These are phyloP conservation scores for Bombus vancouverensis DNA, from an alignment of 1,140 invertebrate species.

Conservation along the genomic window DNA sequence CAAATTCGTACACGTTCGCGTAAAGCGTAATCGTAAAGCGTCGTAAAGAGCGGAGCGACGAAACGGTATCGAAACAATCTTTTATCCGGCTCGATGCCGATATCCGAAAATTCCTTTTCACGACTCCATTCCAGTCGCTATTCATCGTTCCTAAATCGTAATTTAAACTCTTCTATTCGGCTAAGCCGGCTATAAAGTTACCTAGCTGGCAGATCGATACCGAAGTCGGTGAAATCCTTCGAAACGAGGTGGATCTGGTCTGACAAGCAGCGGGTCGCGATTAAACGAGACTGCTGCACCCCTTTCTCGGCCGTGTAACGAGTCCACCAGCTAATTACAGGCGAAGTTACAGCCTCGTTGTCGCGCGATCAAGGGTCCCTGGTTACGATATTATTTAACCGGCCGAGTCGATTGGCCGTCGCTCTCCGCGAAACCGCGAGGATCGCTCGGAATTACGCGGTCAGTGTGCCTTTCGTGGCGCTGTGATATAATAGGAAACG, in stretches of 20 bases:
- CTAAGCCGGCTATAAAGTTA: slow-evolving; percentile 3
- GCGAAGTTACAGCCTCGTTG: slow-evolving; percentile 33
- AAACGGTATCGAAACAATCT: neutral
- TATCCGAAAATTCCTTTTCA: neutral
- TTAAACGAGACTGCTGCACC: neutral
- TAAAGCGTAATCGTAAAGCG: neutral
- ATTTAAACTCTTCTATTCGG: slow-evolving; percentile 6
- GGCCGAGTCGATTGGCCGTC: neutral
- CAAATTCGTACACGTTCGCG: no score
- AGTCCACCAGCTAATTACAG: slow-evolving; percentile 11
- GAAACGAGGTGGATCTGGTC: neutral
- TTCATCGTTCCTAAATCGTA: neutral
- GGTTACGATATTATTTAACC: slow-evolving; percentile 29
- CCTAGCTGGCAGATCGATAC: neutral
- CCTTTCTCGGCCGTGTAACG: slow-evolving; percentile 4
- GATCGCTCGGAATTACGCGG: neutral
- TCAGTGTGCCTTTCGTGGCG: slow-evolving; percentile 55
- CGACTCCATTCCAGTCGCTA: neutral
- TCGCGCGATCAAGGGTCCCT: slow-evolving; percentile 17
- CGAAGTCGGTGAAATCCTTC: neutral
- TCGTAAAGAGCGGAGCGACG: neutral
- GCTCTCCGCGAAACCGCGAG: neutral
- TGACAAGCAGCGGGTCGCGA: neutral
- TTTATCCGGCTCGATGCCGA: neutral
- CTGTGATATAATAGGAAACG: slow-evolving; percentile 33